Percentiles rank a stretch among this genome's conserved stretches.
Evolutionary conservation across 2,797 vertebrate genomes (phyloP).

Genomic region (Alosa sapidissima): DNA sequence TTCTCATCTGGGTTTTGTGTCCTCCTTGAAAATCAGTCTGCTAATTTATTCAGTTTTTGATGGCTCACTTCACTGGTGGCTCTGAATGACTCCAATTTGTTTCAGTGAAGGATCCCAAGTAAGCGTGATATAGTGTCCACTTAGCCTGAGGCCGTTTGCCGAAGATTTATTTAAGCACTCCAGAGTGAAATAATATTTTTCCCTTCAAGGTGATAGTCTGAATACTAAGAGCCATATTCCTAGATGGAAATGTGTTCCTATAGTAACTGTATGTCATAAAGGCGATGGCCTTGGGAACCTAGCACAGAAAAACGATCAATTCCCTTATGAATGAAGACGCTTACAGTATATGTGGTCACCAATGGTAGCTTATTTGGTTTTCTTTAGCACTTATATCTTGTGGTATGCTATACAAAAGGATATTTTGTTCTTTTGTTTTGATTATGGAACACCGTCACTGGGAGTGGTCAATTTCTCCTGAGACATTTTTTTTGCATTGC

Average conservation of each 20-base stretch:
- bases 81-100: conserved; percentile 30
- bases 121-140: conserved; percentile 40
- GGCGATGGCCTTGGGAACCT: background rate
- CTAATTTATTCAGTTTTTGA: conserved; percentile 36
- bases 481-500: conserved; percentile 18
- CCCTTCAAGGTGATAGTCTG: conserved; percentile 31
- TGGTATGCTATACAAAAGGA: background rate
- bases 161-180: conserved; percentile 45
- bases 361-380: background rate
- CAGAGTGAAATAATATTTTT: conserved; percentile 35
- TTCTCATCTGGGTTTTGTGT: conserved; percentile 6
- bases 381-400: background rate
- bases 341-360: background rate
- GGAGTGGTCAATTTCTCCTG: background rate
- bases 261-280: background rate
- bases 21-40: conserved; percentile 35
- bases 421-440: background rate
- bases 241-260: background rate
- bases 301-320: background rate
- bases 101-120: conserved; percentile 27
- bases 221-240: conserved; percentile 33
- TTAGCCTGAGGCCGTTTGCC: background rate
- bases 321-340: background rate
- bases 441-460: background rate
- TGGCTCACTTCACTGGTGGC: conserved; percentile 32